These are phyloP conservation scores for Enteromius radiatus DNA, from an alignment of 2,797 vertebrate species.

Conservation along the genomic window DNA sequence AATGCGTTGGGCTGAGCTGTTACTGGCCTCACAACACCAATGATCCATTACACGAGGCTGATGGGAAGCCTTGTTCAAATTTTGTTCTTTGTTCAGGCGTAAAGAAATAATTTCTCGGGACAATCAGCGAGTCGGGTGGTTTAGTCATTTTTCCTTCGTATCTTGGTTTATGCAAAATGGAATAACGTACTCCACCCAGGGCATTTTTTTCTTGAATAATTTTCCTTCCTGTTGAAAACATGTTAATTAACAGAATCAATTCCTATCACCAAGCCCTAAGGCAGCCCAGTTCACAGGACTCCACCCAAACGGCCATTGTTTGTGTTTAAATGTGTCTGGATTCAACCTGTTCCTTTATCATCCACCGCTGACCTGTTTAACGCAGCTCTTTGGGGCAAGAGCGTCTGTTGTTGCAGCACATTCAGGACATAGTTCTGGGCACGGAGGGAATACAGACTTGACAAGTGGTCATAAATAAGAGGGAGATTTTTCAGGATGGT, in stretches of 20 bases:
- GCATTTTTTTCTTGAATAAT: constrained; percentile 48
- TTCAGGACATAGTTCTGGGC: constrained; percentile 76
- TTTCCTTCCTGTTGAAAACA: constrained; percentile 68
- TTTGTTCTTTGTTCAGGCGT: constrained; percentile 51
- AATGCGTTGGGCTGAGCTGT: constrained; percentile 53
- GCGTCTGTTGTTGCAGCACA: constrained; percentile 76
- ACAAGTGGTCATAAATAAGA: constrained; percentile 79
- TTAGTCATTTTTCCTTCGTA: not conserved
- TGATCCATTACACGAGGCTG: constrained; percentile 49
- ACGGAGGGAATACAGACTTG: constrained; percentile 72
- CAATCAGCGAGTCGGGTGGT: constrained; percentile 28
- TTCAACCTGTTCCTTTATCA: constrained; percentile 71
- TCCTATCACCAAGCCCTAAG: constrained; percentile 69
- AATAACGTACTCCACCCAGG: constrained; percentile 23
- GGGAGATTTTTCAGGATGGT: constrained; percentile 70
- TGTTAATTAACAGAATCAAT: constrained; percentile 75
- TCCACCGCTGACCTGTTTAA: constrained; percentile 69
- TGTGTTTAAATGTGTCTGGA: constrained; percentile 58
- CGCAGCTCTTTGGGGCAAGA: constrained; percentile 68
- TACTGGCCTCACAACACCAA: constrained; percentile 43
- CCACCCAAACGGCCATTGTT: constrained; percentile 21
- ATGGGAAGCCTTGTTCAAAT: constrained; percentile 52
- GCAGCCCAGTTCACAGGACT: constrained; percentile 60
- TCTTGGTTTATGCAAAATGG: constrained; percentile 53
- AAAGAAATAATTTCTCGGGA: constrained; percentile 19